These are phyloP conservation scores for Sprattus sprattus DNA, from an alignment of 2,113 vertebrate genomes.

Conservation along the genomic window DNA sequence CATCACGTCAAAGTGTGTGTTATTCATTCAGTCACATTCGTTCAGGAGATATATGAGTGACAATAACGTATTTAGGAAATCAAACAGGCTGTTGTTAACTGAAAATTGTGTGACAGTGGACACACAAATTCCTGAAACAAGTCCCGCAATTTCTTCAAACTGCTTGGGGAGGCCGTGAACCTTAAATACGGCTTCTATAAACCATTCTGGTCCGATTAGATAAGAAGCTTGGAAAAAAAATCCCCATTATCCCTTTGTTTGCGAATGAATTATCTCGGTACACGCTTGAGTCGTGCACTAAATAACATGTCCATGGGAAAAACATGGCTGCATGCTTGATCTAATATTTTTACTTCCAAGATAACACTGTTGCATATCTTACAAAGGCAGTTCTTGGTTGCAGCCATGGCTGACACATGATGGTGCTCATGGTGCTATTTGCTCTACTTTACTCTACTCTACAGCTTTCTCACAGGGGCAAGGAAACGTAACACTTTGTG, in stretches of 20 bases:
- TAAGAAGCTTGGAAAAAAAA: neutral
- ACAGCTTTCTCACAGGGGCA: neutral
- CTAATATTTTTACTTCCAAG: neutral
- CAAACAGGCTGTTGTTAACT: too few relatives aligned
- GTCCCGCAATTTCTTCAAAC: neutral
- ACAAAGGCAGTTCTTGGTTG: neutral
- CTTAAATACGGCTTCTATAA: neutral
- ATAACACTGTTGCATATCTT: neutral
- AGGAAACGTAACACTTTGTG: neutral
- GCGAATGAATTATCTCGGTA: neutral
- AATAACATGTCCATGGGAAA: slow-evolving; percentile 1
- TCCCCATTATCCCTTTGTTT: neutral
- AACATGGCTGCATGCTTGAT: neutral
- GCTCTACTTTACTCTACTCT: too few relatives aligned
- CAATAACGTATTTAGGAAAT: neutral
- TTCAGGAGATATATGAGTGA: neutral
- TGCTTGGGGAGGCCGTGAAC: neutral
- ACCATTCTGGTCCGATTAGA: neutral
- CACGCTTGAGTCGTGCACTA: neutral
- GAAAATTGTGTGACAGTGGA: neutral
- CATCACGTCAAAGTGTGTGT: neutral
- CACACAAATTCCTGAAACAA: neutral
- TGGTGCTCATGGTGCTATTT: neutral
- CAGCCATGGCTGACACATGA: neutral
- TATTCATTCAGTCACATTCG: neutral